Evolutionary conservation across 2,113 vertebrate species (phyloP), one percentile per base, ranked within the genome.

Genomic region (Phylloscopus whistleri): DNA sequence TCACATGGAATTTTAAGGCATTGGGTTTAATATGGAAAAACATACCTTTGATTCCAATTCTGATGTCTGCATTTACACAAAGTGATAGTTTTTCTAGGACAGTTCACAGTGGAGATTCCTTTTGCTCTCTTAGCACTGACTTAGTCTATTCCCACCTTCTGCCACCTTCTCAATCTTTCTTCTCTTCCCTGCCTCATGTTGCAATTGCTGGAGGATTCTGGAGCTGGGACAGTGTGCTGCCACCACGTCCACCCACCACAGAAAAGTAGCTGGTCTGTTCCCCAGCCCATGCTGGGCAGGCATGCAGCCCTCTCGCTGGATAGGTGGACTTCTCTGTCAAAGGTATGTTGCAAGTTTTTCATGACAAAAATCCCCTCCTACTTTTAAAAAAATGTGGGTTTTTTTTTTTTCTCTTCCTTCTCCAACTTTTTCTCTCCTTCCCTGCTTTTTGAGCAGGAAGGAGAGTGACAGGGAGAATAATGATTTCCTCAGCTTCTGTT

Each of bases 401-500:
- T 4, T 74, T 2, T 4, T 74, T 66, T 20, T 79, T 80, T 35
- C 52, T 28, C 19, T 82, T 84, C 39, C 14, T 91, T 82, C 17
- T 68, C 66, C 70, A 76, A 69, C n/a, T 79, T 82, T 68, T 83
- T 94, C 53, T 82, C 24, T 95, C 49, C 41, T 84, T 91, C 30
- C 70, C 62, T 12, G 60, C 17, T 66, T 90, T 90, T 83, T 74
- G n/a, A 85, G 87, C 62, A 87, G 70, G 82, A 96, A 93, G 49
- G 74, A 93, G 72, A 73, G 49, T 64, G 90, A 87, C 94, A 95
- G 67, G 53, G 63, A 95, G 72, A 96, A 84, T 78, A 89, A 94
- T 77, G n/a, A 92, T 87, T 87, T 95, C 87, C 85, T 94, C 85
- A 94, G 70, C 41, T 85, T 95, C 78, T 91, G 53, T 22, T 95